A percentile compares a stretch with the other conserved stretches of the same genome.
Conservation (phyloP, 2,888 invertebrate species). For the Stenotaenia linearis region DNA sequence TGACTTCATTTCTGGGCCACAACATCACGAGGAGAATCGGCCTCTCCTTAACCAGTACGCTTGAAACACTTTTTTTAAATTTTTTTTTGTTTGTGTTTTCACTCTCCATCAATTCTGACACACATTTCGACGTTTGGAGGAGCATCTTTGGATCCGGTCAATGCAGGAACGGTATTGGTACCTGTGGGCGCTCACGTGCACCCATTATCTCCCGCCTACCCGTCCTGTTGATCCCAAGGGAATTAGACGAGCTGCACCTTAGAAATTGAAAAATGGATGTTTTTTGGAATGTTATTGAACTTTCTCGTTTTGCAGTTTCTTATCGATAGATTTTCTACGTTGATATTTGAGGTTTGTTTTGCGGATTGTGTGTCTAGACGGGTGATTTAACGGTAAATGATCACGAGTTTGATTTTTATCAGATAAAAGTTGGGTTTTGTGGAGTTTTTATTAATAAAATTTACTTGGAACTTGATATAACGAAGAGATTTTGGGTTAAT, state of each 20-base stretch:
- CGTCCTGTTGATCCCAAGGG: not conserved
- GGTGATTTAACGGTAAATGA: too few species aligned
- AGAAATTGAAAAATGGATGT: not conserved
- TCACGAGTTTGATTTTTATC: not conserved
- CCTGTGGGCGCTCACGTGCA: constrained; percentile 7
- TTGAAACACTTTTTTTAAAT: not conserved
- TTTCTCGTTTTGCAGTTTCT: not conserved
- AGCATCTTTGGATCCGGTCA: not conserved
- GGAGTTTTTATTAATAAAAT: not conserved
- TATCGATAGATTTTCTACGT: not conserved
- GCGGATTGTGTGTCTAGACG: not conserved
- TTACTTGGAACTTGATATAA: too few species aligned
- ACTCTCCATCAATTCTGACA: constrained; percentile 17
- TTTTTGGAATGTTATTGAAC: not conserved
- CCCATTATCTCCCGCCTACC: not conserved
- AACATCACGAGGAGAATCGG: constrained; percentile 8
- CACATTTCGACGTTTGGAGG: not conserved
- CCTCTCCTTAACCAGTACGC: constrained; percentile 5
- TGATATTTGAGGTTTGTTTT: not conserved
- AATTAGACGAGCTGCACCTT: not conserved
- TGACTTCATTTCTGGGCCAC: constrained; percentile 26
- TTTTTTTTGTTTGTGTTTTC: not conserved
- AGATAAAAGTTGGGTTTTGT: not conserved
- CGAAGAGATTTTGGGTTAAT: too few species aligned
- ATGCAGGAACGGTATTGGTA: constrained; percentile 13